Evolutionary conservation across 2,797 vertebrate genomes (phyloP).

Genomic region (Propithecus deckenii): DNA sequence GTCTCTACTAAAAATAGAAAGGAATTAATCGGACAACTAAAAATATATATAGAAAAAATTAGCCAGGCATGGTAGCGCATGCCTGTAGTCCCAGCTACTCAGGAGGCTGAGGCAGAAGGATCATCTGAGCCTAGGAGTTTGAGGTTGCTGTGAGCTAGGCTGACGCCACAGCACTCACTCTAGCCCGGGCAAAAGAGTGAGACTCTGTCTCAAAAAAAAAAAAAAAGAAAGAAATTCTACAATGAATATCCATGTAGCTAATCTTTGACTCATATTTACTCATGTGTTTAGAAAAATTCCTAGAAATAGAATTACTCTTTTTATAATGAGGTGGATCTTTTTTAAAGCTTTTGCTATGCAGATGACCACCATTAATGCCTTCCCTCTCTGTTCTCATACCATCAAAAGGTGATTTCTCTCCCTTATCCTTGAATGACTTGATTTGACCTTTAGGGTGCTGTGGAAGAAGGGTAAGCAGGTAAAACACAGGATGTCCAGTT

Average conservation of each 20-base stretch:
- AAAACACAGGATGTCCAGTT: neutral
- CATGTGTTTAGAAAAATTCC: neutral
- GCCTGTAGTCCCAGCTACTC: no score
- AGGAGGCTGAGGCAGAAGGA: no score
- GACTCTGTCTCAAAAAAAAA: no score
- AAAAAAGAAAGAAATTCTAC: neutral
- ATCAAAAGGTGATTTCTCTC: neutral
- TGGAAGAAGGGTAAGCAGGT: neutral
- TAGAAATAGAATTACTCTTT: neutral
- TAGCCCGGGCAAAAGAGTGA: no score
- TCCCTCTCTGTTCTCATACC: neutral
- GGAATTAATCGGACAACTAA: no score
- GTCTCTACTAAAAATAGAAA: no score
- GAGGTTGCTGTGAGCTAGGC: no score
- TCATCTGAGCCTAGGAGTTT: no score
- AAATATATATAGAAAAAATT: no score
- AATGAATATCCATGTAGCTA: neutral
- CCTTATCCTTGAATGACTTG: neutral
- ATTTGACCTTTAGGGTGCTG: slow-evolving; percentile 1
- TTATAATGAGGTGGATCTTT: neutral
- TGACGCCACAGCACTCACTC: no score
- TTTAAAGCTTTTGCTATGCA: neutral
- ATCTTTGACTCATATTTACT: neutral
- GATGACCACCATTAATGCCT: neutral
- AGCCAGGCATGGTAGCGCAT: no score